phyloP scores from a whole-genome alignment of 2,888 invertebrate genomes.

The Cryptosula pallasiana region DNA sequence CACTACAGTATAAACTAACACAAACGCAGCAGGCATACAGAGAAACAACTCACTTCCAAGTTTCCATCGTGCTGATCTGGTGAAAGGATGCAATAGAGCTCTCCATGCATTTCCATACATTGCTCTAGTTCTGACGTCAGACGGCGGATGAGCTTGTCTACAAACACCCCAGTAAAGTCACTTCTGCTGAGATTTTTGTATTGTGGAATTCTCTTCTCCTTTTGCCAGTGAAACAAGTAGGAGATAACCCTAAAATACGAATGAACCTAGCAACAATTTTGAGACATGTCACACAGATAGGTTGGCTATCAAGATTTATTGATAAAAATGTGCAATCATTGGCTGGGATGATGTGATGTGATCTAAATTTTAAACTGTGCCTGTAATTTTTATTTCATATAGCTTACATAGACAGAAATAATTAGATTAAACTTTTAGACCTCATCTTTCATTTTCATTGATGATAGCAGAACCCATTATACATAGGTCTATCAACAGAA shows the following conservation, averaged over 20 bases:
- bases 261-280: no score
- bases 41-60: not conserved
- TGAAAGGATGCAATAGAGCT: not conserved
- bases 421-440: no score
- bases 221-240: not conserved
- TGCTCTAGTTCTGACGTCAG: not conserved
- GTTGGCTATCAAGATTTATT: no score
- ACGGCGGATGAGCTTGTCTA: not conserved
- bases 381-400: no score
- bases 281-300: no score
- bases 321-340: no score
- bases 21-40: not conserved
- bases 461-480: no score
- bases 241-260: not conserved
- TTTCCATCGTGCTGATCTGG: not conserved
- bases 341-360: no score
- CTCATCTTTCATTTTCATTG: no score
- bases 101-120: not conserved
- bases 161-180: not conserved
- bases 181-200: not conserved
- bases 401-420: no score
- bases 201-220: not conserved
- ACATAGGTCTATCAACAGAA: no score
- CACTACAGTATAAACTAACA: not conserved
- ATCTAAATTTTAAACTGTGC: no score